Evolutionary conservation across 2,113 vertebrate species (phyloP).

Genomic region (Syngnathus scovelli): DNA sequence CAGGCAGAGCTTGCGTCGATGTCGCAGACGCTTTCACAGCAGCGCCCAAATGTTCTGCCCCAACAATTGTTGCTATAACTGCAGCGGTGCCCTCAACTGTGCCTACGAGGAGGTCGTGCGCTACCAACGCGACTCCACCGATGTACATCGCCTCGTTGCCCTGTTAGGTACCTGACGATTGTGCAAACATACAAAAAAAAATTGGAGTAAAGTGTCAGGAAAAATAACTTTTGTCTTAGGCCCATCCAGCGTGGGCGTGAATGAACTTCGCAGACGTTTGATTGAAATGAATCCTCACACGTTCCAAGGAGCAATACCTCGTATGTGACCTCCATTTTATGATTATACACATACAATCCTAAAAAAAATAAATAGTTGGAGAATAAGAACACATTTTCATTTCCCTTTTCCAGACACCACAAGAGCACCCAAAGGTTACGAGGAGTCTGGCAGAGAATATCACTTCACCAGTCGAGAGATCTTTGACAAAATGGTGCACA

Average conservation of each 20-base stretch:
- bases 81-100: conserved; percentile 52
- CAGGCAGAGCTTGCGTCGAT: conserved; percentile 86
- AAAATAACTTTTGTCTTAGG: conserved; percentile 62
- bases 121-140: conserved; percentile 78
- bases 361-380: not conserved
- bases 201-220: not conserved
- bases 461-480: conserved; percentile 84
- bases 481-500: conserved; percentile 86
- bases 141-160: conserved; percentile 77
- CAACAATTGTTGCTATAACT: conserved; percentile 60
- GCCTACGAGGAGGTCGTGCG: conserved; percentile 89
- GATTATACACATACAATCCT: not conserved
- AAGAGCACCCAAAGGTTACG: conserved; percentile 80
- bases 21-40: conserved; percentile 70
- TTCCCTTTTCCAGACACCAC: conserved; percentile 79
- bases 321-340: conserved; percentile 66
- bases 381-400: not conserved
- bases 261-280: conserved; percentile 83
- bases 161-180: conserved; percentile 73
- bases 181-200: not conserved
- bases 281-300: conserved; percentile 77
- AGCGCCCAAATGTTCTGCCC: conserved; percentile 55
- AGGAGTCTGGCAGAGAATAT: conserved; percentile 89
- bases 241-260: conserved; percentile 89
- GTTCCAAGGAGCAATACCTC: conserved; percentile 82